Base-by-base conservation (phyloP, 2,113 vertebrate genomes). In the Lophochroa leadbeateri region DNA sequence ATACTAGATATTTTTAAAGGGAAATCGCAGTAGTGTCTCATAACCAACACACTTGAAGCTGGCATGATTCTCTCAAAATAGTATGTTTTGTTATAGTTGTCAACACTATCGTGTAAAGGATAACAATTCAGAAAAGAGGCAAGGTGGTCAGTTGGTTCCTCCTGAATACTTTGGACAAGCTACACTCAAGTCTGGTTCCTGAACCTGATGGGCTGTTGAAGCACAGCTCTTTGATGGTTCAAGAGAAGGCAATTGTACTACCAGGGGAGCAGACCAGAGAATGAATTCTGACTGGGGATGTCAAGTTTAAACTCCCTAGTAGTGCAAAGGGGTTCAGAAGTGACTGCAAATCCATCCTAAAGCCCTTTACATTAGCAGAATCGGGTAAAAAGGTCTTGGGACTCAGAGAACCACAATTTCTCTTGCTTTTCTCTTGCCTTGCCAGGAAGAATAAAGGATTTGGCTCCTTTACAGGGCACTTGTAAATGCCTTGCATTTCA, bases 261-360 rank as follows among this genome's bases (percentile, higher is more conserved):
- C n/a, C 47, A 72, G 13, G 9, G 39, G 23, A 88, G 41, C 41
- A 86, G 60, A 39, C 35, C 53, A 88, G 46, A 70, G 64, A 86
- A 90, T n/a, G 20, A 86, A 75, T 83, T 90, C 68, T 78, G 76
- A 55, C 20, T 28, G 15, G 10, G 49, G 88, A 87, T 39, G 63
- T 58, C 46, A 86, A 83, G 29, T 86, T 96, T 83, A 92, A 92
- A 96, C 27, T 58, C 27, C 72, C 19, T 90, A 58, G 28, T 64
- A 70, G 27, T 0, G 9, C 50, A 78, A 92, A 92, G 39, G 31
- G 60, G 19, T 47, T 50, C 60, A 76, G 83, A 92, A 92, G 71
- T 61, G 63, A 89, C 49, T 65, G 57, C 37, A 82, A 91, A 93
- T 68, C 23, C 46, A 78, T 81, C n/a, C 44, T 47, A 70, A 92